Evolutionary conservation across 2,888 invertebrate genomes (phyloP).

Genomic region (Corythucha ciliata): DNA sequence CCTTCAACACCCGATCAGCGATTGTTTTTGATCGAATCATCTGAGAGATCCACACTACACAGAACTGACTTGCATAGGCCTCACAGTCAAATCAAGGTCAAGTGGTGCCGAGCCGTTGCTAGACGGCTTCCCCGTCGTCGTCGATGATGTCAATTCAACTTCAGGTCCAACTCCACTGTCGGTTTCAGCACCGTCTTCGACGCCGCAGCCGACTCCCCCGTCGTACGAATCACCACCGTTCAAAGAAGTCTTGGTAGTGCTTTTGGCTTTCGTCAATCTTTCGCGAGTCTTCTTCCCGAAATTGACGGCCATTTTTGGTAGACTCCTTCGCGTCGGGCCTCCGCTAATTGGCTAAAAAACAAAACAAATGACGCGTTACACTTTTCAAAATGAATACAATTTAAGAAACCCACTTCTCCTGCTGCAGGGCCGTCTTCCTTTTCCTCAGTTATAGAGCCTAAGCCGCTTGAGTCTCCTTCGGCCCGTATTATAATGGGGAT

Average conservation of each 20-base stretch:
- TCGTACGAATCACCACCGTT: conserved; percentile 26
- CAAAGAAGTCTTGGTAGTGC: conserved; percentile 32
- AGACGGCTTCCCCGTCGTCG: conserved; percentile 16
- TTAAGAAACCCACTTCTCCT: conserved; percentile 33
- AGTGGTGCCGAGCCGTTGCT: conserved; percentile 18
- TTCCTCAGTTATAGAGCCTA: conserved; percentile 62
- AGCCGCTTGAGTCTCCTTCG: conserved; percentile 48
- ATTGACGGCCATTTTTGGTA: conserved; percentile 37
- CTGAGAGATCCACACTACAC: conserved; percentile 29
- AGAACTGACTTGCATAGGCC: conserved; percentile 35
- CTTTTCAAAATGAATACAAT: neutral
- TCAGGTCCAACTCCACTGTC: conserved; percentile 28
- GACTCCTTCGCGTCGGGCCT: conserved; percentile 30
- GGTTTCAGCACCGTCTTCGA: conserved; percentile 30
- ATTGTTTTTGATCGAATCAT: too few species aligned
- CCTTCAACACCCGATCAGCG: too few species aligned
- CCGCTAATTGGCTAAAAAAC: conserved; percentile 7
- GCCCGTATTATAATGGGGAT: conserved; percentile 74
- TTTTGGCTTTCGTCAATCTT: conserved; percentile 29
- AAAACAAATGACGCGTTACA: neutral
- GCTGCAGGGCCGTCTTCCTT: conserved; percentile 44
- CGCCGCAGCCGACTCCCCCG: conserved; percentile 30
- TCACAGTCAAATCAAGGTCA: conserved; percentile 19
- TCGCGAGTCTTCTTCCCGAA: conserved; percentile 38
- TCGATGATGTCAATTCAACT: conserved; percentile 14